Evolutionary conservation across 1,140 invertebrate genomes (phyloP), one percentile per base, ranked within the genome.

Genomic region (Hetaerina americana): DNA sequence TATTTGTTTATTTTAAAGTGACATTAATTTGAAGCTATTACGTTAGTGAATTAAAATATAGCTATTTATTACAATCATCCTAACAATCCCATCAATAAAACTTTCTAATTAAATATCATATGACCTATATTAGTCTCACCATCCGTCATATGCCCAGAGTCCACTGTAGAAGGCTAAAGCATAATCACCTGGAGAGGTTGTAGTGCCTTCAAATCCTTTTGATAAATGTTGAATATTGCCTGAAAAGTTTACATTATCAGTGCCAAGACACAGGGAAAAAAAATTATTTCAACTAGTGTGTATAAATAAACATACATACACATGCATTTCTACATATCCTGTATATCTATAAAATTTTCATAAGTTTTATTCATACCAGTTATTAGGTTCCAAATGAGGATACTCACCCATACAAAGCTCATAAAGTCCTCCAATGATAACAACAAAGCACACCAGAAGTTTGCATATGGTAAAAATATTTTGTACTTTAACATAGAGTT

Each of bases 121-220:
- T 67, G 15, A 40, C 15, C 15, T 40, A 40, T 40, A 22, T 24
- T 29, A 27, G 66, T 66, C 67, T 74, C 76, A 83, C 93, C 94
- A 98, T 57, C 95, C 96, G 80, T 97, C 94, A 78, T 97, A 98
- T 0, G 95, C 94, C 91, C 96, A 98, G 0, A 98, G 83, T 0
- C 95, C 95, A 67, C 90, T 94, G 79, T 97, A 98, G 76, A 98
- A 92, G 0, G 94, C 94, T n/a, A 96, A 82, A 0, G 94, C 92
- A 5, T 96, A 86, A 74, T 89, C 85, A 6, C 91, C 91, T 0
- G 89, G 80, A 26, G 86, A 87, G 0, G 81, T 85, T 0, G 87
- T 89, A 3, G 92, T 91, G 0, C 89, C 88, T 75, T 90, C 84
- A 79, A 96, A 97, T 0, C 93, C 91, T 73, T 85, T 84, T 0